Conservation (phyloP, 2,888 invertebrate species). For the Orthonychiurus folsomi region DNA sequence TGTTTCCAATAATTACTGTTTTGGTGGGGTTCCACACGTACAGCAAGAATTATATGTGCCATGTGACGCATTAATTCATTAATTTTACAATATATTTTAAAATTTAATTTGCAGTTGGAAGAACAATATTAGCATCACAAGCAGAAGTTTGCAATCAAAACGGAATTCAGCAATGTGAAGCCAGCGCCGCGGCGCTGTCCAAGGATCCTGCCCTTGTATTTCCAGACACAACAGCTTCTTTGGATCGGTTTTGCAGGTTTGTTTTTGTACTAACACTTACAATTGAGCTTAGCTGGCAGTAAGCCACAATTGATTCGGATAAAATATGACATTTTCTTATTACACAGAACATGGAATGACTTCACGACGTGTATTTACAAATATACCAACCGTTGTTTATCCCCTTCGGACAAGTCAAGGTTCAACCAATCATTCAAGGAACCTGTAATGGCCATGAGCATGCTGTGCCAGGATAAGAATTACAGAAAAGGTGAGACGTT, state of each 20-base stretch:
- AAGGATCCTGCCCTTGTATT: conserved; percentile 30
- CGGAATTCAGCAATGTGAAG: conserved; percentile 32
- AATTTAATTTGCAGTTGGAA: too few species aligned
- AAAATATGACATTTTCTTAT: conserved; percentile 1
- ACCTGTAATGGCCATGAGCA: conserved; percentile 34
- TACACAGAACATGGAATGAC: conserved; percentile 33
- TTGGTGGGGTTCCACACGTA: too few species aligned
- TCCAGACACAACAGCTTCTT: conserved; percentile 23
- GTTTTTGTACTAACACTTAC: too few species aligned
- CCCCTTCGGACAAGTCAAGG: conserved; percentile 27
- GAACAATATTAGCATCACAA: too few species aligned
- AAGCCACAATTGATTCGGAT: too few species aligned
- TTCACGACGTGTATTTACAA: conserved; percentile 31
- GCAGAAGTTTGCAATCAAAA: conserved; percentile 24
- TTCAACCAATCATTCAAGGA: conserved; percentile 37
- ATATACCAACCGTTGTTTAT: conserved; percentile 23
- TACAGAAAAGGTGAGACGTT: conserved; percentile 35
- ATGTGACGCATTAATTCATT: too few species aligned
- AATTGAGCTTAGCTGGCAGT: too few species aligned
- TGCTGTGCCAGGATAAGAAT: conserved; percentile 34
- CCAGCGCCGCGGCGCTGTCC: conserved; percentile 29
- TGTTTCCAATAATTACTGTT: too few species aligned
- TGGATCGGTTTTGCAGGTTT: conserved; percentile 37
- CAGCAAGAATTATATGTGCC: too few species aligned
- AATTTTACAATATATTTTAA: too few species aligned